These are phyloP conservation scores for Bombylius discolor DNA, from an alignment of 2,888 invertebrate species.

Conservation along the genomic window DNA sequence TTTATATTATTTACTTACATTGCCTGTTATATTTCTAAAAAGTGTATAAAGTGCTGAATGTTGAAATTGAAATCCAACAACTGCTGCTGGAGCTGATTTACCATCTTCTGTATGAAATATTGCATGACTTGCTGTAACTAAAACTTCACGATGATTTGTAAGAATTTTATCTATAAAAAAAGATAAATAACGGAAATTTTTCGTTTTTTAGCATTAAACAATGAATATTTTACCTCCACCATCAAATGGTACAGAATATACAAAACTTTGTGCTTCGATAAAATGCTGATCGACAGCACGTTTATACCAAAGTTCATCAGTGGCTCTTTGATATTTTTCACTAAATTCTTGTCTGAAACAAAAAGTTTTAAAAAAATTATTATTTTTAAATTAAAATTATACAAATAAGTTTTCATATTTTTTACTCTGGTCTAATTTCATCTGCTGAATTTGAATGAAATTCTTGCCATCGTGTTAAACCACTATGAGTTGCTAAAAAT, in stretches of 20 bases:
- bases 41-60: constrained; percentile 61
- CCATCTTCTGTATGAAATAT: constrained; percentile 52
- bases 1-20: constrained; percentile 38
- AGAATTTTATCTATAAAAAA: neutral
- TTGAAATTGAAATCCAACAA: constrained; percentile 67
- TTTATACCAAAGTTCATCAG: constrained; percentile 81
- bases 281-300: constrained; percentile 78
- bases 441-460: constrained; percentile 45
- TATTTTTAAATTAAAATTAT: neutral
- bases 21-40: constrained; percentile 68
- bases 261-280: constrained; percentile 63
- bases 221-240: constrained; percentile 33
- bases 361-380: neutral
- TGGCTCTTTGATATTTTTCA: constrained; percentile 59
- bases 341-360: constrained; percentile 54
- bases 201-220: neutral
- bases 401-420: neutral
- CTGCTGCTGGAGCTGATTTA: constrained; percentile 52
- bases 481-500: constrained; percentile 82
- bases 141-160: constrained; percentile 39
- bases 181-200: too few species aligned
- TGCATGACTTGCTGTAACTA: constrained; percentile 78
- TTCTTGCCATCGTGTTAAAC: constrained; percentile 80
- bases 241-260: constrained; percentile 65
- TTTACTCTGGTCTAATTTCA: constrained; percentile 32